A percentile compares a stretch with the other conserved stretches of the same genome.
phyloP scores from a whole-genome alignment of 1,140 invertebrate species.

The Maniola jurtina region DNA sequence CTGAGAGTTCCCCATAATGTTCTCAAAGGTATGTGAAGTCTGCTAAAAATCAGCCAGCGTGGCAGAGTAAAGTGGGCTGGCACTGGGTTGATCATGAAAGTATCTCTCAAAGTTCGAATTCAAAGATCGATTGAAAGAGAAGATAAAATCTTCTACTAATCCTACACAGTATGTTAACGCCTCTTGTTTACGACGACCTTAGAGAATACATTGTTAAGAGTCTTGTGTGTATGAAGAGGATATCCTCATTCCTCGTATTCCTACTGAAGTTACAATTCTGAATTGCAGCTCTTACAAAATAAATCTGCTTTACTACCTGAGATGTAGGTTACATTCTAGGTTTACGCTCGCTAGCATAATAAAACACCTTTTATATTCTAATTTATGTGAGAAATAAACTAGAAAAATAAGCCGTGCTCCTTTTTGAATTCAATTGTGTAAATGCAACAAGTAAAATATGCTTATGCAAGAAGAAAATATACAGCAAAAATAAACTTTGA shows the following conservation, averaged over 20 bases:
- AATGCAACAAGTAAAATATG: background rate
- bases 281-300: constrained; percentile 14
- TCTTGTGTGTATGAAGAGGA: background rate
- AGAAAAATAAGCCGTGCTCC: constrained; percentile 1
- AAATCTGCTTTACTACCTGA: constrained; percentile 17
- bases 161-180: no score
- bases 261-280: constrained; percentile 6
- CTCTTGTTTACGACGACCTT: background rate
- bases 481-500: background rate
- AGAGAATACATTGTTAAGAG: background rate
- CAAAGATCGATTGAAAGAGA: no score
- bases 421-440: constrained; percentile 1
- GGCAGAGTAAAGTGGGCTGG: no score
- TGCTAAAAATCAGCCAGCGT: no score
- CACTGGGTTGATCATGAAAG: no score
- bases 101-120: no score
- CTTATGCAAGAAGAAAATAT: background rate
- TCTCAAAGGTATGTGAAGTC: no score
- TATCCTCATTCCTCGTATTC: background rate
- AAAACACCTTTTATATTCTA: constrained; percentile 15
- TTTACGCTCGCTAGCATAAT: constrained; percentile 19
- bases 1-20: no score
- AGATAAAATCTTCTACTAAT: no score
- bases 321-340: constrained; percentile 26
- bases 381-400: constrained; percentile 9